These are phyloP conservation scores for Fissipunctia ypsillon DNA, from an alignment of 2,888 invertebrate species.

Conservation along the genomic window DNA sequence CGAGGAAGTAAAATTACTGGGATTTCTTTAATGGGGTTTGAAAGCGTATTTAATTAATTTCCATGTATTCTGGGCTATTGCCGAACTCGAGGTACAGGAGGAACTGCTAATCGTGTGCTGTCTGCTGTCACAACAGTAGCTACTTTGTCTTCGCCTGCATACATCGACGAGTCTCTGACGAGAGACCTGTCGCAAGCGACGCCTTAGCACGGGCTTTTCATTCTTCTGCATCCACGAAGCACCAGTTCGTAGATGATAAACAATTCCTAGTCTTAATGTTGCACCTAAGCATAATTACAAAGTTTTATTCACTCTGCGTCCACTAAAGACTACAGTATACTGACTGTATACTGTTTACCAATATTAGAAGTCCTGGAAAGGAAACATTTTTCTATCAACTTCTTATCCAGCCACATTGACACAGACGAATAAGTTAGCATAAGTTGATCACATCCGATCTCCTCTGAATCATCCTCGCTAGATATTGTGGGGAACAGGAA, in stretches of 20 bases:
- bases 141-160: too few species aligned
- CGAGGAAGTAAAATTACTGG: background rate
- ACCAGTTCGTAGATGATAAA: background rate
- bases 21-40: background rate
- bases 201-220: background rate
- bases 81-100: background rate
- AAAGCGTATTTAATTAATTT: background rate
- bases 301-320: too few species aligned
- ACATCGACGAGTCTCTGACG: too few species aligned
- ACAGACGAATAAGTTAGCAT: constrained; percentile 13
- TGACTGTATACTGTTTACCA: too few species aligned
- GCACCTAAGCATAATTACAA: background rate
- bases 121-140: background rate
- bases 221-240: background rate
- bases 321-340: too few species aligned
- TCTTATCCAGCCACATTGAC: background rate
- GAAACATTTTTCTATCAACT: background rate
- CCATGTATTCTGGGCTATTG: background rate
- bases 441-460: constrained; percentile 51
- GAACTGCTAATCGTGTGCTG: background rate
- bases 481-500: constrained; percentile 54
- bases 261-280: background rate
- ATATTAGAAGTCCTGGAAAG: too few species aligned
- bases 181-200: too few species aligned
- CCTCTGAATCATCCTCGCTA: constrained; percentile 52